A percentile compares a stretch with the other conserved stretches of the same genome.
These are phyloP conservation scores for Falco novaeseelandiae DNA, from an alignment of 2,797 vertebrate species.

Conservation along the genomic window DNA sequence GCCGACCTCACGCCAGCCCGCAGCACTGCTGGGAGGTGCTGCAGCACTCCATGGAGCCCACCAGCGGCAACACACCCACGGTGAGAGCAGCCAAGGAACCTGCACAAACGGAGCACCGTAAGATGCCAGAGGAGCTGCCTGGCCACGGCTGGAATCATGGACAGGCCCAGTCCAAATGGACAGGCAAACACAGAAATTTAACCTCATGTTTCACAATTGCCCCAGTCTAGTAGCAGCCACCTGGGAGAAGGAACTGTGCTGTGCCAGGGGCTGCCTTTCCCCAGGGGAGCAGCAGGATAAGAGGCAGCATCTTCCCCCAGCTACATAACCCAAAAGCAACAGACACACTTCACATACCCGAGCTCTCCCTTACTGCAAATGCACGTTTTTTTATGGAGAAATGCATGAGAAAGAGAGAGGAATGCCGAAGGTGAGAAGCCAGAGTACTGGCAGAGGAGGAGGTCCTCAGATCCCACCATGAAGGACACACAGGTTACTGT, in stretches of 20 bases:
- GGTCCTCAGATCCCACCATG: not conserved
- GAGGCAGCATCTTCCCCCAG: not conserved
- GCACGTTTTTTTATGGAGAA: not conserved
- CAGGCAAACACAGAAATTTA: not conserved
- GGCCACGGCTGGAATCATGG: not conserved
- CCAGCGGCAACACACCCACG: not conserved
- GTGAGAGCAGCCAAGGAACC: not conserved
- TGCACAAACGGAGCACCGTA: not conserved
- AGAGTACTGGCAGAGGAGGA: not conserved
- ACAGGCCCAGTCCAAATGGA: not conserved
- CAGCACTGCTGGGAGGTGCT: not conserved
- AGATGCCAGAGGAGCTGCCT: not conserved
- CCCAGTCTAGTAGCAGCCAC: not conserved
- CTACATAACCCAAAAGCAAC: not conserved
- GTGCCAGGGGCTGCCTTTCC: not conserved
- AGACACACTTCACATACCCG: not conserved
- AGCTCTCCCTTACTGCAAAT: not conserved
- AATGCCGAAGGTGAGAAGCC: not conserved
- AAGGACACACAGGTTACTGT: not conserved
- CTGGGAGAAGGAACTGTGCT: not conserved
- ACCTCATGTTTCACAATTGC: not conserved
- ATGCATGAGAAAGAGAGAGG: not conserved
- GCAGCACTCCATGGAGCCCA: fast-evolving
- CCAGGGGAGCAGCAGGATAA: not conserved
- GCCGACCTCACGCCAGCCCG: fast-evolving